Base-by-base conservation (phyloP, 2,797 vertebrate genomes). In the Acrossocheilus fasciatus region DNA sequence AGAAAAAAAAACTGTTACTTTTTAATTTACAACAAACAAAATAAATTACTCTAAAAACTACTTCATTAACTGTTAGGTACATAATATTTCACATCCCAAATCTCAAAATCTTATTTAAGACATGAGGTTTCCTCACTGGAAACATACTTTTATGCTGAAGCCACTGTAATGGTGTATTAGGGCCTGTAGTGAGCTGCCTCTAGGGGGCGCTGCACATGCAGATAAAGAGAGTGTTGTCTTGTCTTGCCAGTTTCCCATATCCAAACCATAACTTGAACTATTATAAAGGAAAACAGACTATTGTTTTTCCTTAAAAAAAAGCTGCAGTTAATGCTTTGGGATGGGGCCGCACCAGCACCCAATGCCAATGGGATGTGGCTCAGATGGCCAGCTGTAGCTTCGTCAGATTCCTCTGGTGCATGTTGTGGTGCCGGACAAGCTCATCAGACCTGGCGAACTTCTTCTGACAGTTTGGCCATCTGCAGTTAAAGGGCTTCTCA, bases 401-500 rank as follows among this genome's bases (percentile, higher is more conserved):
- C 93, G 96, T 98, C 96, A 99, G 97, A 94, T 99, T 99, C 94
- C 98, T 97, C 96, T 99, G 98, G 93, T 99, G 98, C 98, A 99
- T 99, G 96, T 98, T 99, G 95, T 99, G 98, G 89, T 99, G 98
- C 86, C 98, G 96, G 90, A 99, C 98, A 92, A 99, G 91, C 93
- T 99, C 98, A 43, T 99, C 98, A 26, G 98, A 99, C 54, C 98
- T 95, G 90, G 98, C 98, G 91, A 99, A 99, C 94, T 99, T 99
- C 95, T 99, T 99, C 96, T 99, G 98, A 92, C 98, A 99, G 91
- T 98, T 99, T n/a, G 97, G 98, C 98, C 98, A 99, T 91, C 98
- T 96, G 92, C 98, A 99, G 92, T 96, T 98, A 92, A 99, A 99
- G 47, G 98, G 98, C 93, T 99, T 99, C 95, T 99, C 98, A 94